Evolutionary conservation across 1,140 invertebrate species (phyloP), one percentile per base, ranked within the genome.

Genomic region (Hyles vespertilio): DNA sequence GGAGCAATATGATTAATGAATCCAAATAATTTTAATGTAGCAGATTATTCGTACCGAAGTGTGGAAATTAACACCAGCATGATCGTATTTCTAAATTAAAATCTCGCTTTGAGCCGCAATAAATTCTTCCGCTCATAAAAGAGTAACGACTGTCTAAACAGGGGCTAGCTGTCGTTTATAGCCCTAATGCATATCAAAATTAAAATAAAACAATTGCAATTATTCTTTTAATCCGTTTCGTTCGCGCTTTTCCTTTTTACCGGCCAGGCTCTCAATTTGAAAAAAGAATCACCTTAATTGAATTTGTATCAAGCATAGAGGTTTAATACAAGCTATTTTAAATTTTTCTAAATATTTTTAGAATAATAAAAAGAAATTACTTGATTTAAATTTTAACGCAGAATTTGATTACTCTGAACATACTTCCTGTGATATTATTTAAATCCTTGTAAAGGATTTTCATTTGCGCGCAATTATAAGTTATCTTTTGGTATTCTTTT

Each of bases 121-220:
- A 87, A 87, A 85, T 85, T 79, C 69, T 66, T 72, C 65, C 72
- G 72, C 65, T 69, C 82, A 79, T 87, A 84, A 87, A 87, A 59
- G 61, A 48, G 63, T 82, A 84, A 87, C 78, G 82, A 84, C 72
- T 76, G 72, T 82, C 79, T 84, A 83, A 87, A 84, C 77, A 80
- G 77, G 63, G 84, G 75, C 75, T 80, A 75, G 79, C 72, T 71
- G 76, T 77, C 74, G 58, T 84, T 84, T 79, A 81, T 68, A 56
- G 64, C 72, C 67, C 68, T 78, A 77, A 77, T 82, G 61, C 63
- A 67, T 57, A 62, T 74, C 63, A 69, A 51, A 73, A 77, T 69
- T 70, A 69, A 74, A 72, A 74, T 56, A 64, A 63, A 61, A 59
- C 54, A 59, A 53, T 32, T 52, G 46, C 55, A 52, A 69, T 72